These are phyloP conservation scores for Drosophila algonquin DNA, from an alignment of 2,888 invertebrate species.

Conservation along the genomic window DNA sequence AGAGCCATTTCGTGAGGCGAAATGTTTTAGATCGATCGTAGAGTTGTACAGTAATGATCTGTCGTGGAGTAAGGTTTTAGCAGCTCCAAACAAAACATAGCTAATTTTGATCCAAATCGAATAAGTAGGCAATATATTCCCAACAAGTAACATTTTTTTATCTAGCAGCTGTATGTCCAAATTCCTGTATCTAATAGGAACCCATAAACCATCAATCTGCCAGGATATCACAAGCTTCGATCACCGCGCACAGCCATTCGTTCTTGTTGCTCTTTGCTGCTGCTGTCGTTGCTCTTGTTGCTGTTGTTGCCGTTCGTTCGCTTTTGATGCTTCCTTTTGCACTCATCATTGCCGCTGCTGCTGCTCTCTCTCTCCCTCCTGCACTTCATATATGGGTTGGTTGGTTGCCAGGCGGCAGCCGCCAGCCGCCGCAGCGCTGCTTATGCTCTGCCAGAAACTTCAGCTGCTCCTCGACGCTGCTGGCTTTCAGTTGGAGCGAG, in stretches of 20 bases:
- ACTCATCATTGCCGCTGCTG: slow-evolving; percentile 23
- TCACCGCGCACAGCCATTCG: neutral
- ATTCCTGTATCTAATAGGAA: neutral
- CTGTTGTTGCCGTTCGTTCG: slow-evolving; percentile 30
- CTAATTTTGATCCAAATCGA: too few relatives aligned
- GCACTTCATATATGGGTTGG: slow-evolving; percentile 1
- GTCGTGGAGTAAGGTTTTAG: too few relatives aligned
- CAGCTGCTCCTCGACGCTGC: neutral
- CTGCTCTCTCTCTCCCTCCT: slow-evolving; percentile 10
- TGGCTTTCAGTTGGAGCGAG: neutral
- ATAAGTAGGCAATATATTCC: too few relatives aligned
- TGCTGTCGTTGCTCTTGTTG: too few relatives aligned
- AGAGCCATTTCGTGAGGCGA: too few relatives aligned
- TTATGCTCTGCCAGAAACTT: neutral
- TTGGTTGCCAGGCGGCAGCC: slow-evolving; percentile 52
- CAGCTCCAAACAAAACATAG: too few relatives aligned
- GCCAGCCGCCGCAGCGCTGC: slow-evolving; percentile 11
- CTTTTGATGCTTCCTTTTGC: slow-evolving; percentile 61
- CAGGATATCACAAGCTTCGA: neutral
- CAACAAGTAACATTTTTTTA: too few relatives aligned
- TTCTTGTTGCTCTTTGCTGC: slow-evolving; percentile 45
- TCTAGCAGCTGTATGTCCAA: too few relatives aligned
- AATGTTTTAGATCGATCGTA: too few relatives aligned
- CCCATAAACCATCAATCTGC: neutral
- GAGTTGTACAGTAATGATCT: too few relatives aligned